Percentiles rank a stretch among this genome's conserved stretches.
phyloP scores from a whole-genome alignment of 2,113 vertebrate genomes.

The Hypocryptadius cinnamomeus region DNA sequence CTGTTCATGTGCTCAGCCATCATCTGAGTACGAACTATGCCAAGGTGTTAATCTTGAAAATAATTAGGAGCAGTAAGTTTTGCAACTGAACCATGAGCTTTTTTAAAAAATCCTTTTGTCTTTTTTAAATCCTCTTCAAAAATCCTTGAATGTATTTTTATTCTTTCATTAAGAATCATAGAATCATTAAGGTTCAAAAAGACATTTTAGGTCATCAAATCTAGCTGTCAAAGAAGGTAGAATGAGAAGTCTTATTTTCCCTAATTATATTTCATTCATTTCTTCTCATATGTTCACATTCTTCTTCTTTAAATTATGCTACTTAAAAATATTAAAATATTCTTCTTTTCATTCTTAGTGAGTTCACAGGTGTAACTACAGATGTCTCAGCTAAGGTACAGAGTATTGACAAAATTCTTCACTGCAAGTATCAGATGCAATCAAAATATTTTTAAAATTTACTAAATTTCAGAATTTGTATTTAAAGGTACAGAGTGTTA shows the following conservation, averaged over 20 bases:
- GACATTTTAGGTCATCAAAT: not conserved
- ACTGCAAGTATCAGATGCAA: not conserved
- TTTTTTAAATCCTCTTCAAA: not conserved
- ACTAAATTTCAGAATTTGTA: not conserved
- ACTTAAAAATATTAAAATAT: not conserved
- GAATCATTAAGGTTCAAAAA: not conserved
- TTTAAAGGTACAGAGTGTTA: not conserved
- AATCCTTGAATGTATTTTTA: not conserved
- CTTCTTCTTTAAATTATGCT: not conserved
- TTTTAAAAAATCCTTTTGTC: not conserved
- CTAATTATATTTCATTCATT: not conserved
- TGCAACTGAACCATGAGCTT: not conserved
- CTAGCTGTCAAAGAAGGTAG: not conserved
- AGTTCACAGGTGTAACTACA: not conserved
- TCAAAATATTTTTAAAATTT: not conserved
- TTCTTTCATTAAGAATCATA: not conserved
- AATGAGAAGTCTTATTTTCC: not conserved
- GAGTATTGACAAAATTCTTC: not conserved
- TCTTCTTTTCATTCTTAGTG: not conserved
- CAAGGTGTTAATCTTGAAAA: not conserved
- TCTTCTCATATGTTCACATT: not conserved
- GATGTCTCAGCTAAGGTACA: not conserved
- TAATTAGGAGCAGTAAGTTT: not conserved
- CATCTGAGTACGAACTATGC: not conserved
- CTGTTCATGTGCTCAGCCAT: not conserved